Conservation (phyloP, 2,797 vertebrate genomes). For the Cynodonichthys magdalenae region DNA sequence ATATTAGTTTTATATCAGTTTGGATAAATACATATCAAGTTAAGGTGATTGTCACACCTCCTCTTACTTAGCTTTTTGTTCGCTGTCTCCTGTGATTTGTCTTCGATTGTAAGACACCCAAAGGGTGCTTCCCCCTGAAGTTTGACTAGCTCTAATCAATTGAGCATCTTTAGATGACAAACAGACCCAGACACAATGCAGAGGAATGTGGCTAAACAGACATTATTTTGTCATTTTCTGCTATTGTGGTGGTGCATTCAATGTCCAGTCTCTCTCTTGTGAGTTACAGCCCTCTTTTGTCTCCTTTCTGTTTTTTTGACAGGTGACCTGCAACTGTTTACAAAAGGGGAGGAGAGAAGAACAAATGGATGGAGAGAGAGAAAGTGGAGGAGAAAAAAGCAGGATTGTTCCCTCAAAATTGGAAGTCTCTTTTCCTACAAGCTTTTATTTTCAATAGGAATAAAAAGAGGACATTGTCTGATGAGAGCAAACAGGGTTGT, state of each 20-base stretch:
- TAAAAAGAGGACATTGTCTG: slow-evolving; percentile 43
- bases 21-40: slow-evolving; percentile 29
- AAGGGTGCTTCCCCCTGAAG: slow-evolving; percentile 29
- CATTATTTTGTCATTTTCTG: slow-evolving; percentile 46
- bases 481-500: slow-evolving; percentile 43
- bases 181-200: slow-evolving; percentile 37
- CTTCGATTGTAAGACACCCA: slow-evolving; percentile 38
- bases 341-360: slow-evolving; percentile 42
- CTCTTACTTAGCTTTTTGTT: slow-evolving; percentile 24
- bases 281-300: slow-evolving; percentile 30
- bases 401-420: slow-evolving; percentile 43
- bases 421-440: slow-evolving; percentile 25
- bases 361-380: slow-evolving; percentile 57
- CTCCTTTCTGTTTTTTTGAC: slow-evolving; percentile 54
- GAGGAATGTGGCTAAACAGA: slow-evolving; percentile 44
- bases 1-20: slow-evolving; percentile 36
- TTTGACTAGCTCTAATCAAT: slow-evolving; percentile 69
- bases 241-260: slow-evolving; percentile 57
- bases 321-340: slow-evolving; percentile 65
- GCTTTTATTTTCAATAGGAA: slow-evolving; percentile 39
- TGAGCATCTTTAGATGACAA: slow-evolving; percentile 56
- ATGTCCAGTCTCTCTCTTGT: slow-evolving; percentile 38
- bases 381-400: slow-evolving; percentile 49
- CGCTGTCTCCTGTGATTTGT: slow-evolving; percentile 45
- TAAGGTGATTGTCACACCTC: slow-evolving; percentile 26